Evolutionary conservation across 2,113 vertebrate genomes (phyloP), one percentile per base, ranked within the genome.

Genomic region (Terrapene triunguis): DNA sequence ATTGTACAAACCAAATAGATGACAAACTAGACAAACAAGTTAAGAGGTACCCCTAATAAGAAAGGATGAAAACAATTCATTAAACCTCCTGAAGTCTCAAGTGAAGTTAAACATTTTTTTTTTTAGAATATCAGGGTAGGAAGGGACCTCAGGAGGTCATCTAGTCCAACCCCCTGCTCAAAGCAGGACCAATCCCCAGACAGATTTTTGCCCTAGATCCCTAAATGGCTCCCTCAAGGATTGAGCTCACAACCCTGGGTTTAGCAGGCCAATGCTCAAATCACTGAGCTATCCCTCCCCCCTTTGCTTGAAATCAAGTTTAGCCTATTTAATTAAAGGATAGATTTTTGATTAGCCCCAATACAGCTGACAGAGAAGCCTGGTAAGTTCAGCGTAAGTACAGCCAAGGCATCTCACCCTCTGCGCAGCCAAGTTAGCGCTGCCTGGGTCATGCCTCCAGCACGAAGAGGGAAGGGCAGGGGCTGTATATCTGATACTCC

Each of bases 41-140:
- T 47, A 78, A 27, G 42, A 29, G 12, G 25, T 47, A 44, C 42
- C 74, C 24, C 24, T 27, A 78, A 47, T 4, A 47, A 19, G 0
- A 22, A 80, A 79, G 12, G 35, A 92, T 0, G 4, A 69, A 81
- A 93, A 13, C 29, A 83, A 0, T 0, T 3, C 7, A 5, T 5
- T 47, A 72, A 25, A 3, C 8, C 87, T 89, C 13, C 1, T 74
- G 3, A 89, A 89, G 54, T 51, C 85, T 10, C 42, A 82, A 84
- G 13, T 24, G 35, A 53, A 76, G 24, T 0, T 55, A 10, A 47
- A 59, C 32, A 84, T 8, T 16, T 51, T 7, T 14, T 88, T 83
- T 57, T 83, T 44, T 44, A 44, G 44, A 44, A 44, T 44, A 44
- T 44, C 44, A 44, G 6, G 44, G 44, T 44, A 6, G 44, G 44